Evolutionary conservation across 2,113 vertebrate species (phyloP).

Genomic region (Pelusios castaneus): DNA sequence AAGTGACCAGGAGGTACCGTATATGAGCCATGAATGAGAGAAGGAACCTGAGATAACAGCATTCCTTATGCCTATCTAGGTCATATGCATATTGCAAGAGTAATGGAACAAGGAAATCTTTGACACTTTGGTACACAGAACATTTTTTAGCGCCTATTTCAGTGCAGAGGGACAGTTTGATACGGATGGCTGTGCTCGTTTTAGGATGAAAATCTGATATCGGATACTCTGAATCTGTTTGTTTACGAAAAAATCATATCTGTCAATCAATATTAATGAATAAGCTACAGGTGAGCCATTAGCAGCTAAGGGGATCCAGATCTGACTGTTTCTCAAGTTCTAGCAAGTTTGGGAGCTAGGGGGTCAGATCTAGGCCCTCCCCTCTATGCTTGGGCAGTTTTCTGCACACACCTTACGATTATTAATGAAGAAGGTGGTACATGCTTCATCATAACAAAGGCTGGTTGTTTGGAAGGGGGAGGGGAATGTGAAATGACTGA

Average conservation of each 20-base stretch:
- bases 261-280: neutral
- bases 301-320: neutral
- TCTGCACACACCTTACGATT: neutral
- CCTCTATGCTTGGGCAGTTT: neutral
- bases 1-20: conserved; percentile 8
- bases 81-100: conserved; percentile 43
- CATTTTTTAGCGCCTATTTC: conserved; percentile 41
- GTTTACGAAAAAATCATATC: neutral
- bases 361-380: neutral
- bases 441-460: neutral
- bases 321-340: neutral
- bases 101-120: conserved; percentile 20
- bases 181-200: conserved; percentile 36
- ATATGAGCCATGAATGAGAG: conserved; percentile 36
- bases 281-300: neutral
- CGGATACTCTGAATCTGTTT: neutral
- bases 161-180: conserved; percentile 13
- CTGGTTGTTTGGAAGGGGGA: neutral
- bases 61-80: conserved; percentile 23
- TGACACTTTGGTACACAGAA: neutral
- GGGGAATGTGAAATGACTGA: neutral
- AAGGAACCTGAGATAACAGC: conserved; percentile 28
- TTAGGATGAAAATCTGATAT: conserved; percentile 7
- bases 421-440: neutral
- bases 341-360: neutral